A percentile compares a stretch with the other conserved stretches of the same genome.
These are phyloP conservation scores for Thymelicus acteon DNA, from an alignment of 2,888 invertebrate genomes.

Conservation along the genomic window DNA sequence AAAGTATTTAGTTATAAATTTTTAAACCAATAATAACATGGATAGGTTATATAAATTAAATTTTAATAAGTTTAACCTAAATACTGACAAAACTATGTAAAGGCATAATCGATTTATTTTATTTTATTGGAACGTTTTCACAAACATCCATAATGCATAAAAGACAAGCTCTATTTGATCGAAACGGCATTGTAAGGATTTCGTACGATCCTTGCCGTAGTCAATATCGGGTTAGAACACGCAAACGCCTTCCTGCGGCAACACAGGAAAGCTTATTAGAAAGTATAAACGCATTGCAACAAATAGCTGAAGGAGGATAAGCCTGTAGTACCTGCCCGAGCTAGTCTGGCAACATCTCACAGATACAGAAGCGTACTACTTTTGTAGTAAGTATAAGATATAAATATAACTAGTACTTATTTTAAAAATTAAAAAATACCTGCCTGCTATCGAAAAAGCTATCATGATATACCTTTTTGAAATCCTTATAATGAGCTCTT, in stretches of 20 bases:
- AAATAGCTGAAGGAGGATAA: slow-evolving; percentile 43
- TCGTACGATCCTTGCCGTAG: slow-evolving; percentile 29
- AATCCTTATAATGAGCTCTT: no score
- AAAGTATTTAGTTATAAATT: background rate
- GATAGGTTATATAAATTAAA: background rate
- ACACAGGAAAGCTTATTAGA: slow-evolving; percentile 44
- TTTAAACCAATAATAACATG: background rate
- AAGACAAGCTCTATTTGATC: slow-evolving; percentile 16
- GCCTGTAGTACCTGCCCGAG: slow-evolving; percentile 34
- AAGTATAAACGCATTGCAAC: slow-evolving; percentile 45
- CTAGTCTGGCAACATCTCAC: slow-evolving; percentile 31
- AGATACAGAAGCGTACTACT: background rate
- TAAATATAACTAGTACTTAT: background rate
- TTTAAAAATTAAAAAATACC: no score
- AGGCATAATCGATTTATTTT: background rate
- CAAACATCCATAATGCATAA: slow-evolving; percentile 13
- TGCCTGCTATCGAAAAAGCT: no score
- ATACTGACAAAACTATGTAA: background rate
- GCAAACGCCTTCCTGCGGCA: slow-evolving; percentile 39
- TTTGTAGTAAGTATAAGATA: background rate
- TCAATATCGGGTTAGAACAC: slow-evolving; percentile 16
- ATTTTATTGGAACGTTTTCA: background rate
- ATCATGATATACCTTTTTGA: no score
- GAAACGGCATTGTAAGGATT: slow-evolving; percentile 20
- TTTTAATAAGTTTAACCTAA: slow-evolving; percentile 14